Conservation (phyloP, 2,113 vertebrate genomes). For the Macquaria australasica region DNA sequence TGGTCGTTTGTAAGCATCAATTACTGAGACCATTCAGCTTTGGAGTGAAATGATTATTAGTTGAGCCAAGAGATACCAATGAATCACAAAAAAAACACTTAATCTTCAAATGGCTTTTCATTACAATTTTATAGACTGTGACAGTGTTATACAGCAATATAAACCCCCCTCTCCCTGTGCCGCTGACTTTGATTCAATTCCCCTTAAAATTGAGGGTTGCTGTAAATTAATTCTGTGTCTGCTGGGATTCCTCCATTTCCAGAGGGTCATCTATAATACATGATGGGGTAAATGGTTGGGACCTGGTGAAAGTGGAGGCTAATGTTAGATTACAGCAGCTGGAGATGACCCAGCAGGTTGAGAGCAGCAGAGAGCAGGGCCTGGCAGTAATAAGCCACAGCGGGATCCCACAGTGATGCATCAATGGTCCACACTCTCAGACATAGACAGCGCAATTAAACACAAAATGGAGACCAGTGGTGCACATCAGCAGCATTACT, state of each 20-base stretch:
- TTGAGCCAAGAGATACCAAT: conserved; percentile 71
- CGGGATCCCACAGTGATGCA: conserved; percentile 69
- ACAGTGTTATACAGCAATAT: conserved; percentile 69
- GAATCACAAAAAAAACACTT: conserved; percentile 76
- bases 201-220: conserved; percentile 64
- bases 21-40: conserved; percentile 66
- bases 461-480: conserved; percentile 52
- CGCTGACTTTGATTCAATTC: conserved; percentile 76
- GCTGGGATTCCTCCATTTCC: conserved; percentile 74
- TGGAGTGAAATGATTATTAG: conserved; percentile 75
- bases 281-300: conserved; percentile 77
- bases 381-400: conserved; percentile 79
- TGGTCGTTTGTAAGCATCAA: conserved; percentile 64
- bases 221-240: conserved; percentile 77
- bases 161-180: conserved; percentile 39
- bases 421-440: conserved; percentile 55
- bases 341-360: conserved; percentile 78
- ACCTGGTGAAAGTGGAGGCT: conserved; percentile 65
- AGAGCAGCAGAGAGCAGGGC: conserved; percentile 66
- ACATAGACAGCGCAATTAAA: conserved; percentile 72
- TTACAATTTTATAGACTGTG: conserved; percentile 79
- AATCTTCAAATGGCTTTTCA: conserved; percentile 78
- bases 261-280: conserved; percentile 77
- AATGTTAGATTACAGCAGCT: conserved; percentile 75
- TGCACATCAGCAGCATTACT: conserved; percentile 29